Evolutionary conservation across 1,140 invertebrate species (phyloP), one percentile per base, ranked within the genome.

Genomic region (Dinoponera quadriceps): DNA sequence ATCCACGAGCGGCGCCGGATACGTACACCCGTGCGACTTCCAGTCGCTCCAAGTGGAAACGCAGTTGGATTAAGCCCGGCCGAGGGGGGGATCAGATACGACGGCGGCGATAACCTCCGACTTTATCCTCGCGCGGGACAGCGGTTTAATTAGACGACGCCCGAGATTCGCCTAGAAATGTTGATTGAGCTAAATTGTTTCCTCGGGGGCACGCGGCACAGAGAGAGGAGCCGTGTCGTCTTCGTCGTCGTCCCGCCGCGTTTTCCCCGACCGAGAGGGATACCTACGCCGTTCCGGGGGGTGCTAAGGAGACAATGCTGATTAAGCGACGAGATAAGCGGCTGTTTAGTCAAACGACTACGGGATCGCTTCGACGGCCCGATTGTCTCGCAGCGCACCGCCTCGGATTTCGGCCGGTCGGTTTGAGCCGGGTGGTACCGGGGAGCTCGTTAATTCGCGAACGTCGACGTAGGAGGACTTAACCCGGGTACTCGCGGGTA

Each of bases 101-200:
- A 87, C 88, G 77, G 51, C 86, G 86, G 83, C 92, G 93, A 93
- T 94, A 94, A 93, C 89, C 90, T 84, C 74, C 84, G 91, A 93
- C 92, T 94, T 94, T 94, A 94, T 93, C 92, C 91, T 88, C 91
- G 89, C 89, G 91, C 90, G 91, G 88, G 91, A 93, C 90, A 92
- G 91, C 89, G 91, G 91, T 94, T 94, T 94, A 94, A 94, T 94
- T 94, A 94, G 93, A 94, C 91, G 92, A 89, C 91, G 90, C 69
- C 82, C 51, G 90, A 89, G 92, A 92, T 91, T 93, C 90, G 90
- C 89, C 91, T 92, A 88, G 91, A 93, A 94, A 94, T 92, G 93
- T 94, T 94, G 93, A 94, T 94, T 94, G 94, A 94, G 92, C 93
- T 94, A 94, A 94, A 94, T 94, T 94, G 93, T 94, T 94, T 94